Conservation (phyloP, 2,797 vertebrate genomes). For the Pangasius larnaudii region DNA sequence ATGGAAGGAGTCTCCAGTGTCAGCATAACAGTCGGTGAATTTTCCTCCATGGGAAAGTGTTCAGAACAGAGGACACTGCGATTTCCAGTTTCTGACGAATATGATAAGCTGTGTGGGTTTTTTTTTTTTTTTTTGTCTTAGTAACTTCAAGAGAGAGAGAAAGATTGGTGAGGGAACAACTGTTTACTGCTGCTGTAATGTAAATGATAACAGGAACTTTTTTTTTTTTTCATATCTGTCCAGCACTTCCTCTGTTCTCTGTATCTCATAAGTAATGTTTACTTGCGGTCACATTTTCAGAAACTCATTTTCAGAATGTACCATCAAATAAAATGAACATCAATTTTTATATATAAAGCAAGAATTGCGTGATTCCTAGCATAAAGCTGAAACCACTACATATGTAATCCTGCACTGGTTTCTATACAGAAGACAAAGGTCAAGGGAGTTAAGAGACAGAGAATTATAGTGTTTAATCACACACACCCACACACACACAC, state of each 20-base stretch:
- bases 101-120: too few relatives aligned
- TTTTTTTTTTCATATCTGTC: background rate
- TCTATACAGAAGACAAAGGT: background rate
- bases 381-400: background rate
- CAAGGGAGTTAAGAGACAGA: background rate
- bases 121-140: background rate
- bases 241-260: conserved; percentile 11
- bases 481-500: background rate
- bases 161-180: background rate
- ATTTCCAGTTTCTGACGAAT: background rate
- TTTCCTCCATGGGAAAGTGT: background rate
- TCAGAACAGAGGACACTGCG: background rate
- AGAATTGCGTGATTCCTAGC: conserved; percentile 8
- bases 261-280: conserved; percentile 36
- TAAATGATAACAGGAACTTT: background rate
- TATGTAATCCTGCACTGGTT: background rate
- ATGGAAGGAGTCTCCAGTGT: background rate
- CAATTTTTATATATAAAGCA: conserved; percentile 25
- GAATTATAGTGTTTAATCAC: background rate
- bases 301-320: conserved; percentile 44
- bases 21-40: background rate
- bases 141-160: background rate
- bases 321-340: background rate
- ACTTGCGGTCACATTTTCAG: background rate
- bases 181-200: background rate